Conservation (phyloP, 2,888 invertebrate species). For the Orgyia antiqua region DNA sequence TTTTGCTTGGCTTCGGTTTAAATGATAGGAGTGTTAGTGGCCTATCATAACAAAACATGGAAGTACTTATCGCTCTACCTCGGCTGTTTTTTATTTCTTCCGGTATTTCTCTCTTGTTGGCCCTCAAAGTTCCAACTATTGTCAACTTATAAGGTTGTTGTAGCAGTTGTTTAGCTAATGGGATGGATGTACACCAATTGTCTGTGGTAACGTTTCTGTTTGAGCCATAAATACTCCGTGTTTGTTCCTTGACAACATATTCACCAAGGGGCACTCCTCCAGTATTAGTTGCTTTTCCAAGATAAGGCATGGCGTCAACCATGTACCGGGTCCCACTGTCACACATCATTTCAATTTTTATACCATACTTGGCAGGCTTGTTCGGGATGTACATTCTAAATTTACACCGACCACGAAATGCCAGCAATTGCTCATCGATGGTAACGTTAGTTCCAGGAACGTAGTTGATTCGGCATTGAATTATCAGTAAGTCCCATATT, state of each 20-base stretch:
- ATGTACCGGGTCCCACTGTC: constrained; percentile 30
- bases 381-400: constrained; percentile 33
- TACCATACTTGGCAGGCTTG: constrained; percentile 34
- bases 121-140: constrained; percentile 31
- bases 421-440: constrained; percentile 19
- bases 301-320: constrained; percentile 34
- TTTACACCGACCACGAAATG: constrained; percentile 16
- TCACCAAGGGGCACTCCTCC: constrained; percentile 20
- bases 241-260: constrained; percentile 16
- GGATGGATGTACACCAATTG: constrained; percentile 39
- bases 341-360: constrained; percentile 34
- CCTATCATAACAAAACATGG: constrained; percentile 27
- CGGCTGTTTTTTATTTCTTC: constrained; percentile 20
- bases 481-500: constrained; percentile 12
- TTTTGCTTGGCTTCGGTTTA: constrained; percentile 24
- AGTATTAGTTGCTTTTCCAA: constrained; percentile 27
- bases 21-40: constrained; percentile 28
- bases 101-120: constrained; percentile 29
- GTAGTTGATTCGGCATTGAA: constrained; percentile 8
- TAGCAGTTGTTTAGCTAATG: constrained; percentile 28
- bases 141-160: constrained; percentile 33
- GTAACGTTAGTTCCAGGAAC: constrained; percentile 13
- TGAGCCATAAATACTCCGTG: constrained; percentile 13
- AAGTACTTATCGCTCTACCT: constrained; percentile 18
- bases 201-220: constrained; percentile 20